phyloP scores from a whole-genome alignment of 2,797 vertebrate species.

The Philypnodon macrostomus region DNA sequence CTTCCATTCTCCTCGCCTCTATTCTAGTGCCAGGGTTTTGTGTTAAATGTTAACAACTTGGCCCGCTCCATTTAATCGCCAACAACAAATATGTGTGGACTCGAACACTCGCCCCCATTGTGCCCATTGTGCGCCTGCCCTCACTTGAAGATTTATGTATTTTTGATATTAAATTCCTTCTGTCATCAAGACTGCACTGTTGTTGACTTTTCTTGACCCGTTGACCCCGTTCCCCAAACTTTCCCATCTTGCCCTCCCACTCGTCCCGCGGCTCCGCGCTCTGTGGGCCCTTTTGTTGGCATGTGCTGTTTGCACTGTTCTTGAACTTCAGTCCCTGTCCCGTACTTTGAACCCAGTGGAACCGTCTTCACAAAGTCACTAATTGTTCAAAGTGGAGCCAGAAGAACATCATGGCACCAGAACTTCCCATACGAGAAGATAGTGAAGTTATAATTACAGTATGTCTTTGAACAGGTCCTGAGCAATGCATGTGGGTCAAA shows the following conservation, averaged over 20 bases:
- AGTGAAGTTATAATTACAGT: not conserved
- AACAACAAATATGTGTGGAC: slow-evolving; percentile 88
- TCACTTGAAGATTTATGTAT: slow-evolving; percentile 95
- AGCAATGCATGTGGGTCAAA: not conserved
- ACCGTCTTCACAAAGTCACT: slow-evolving; percentile 66
- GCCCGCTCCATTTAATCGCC: slow-evolving; percentile 78
- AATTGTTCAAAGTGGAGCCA: slow-evolving; percentile 46
- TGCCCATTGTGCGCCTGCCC: slow-evolving; percentile 86
- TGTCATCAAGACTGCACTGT: slow-evolving; percentile 90
- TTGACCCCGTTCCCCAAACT: slow-evolving; percentile 84
- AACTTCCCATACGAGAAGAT: not conserved
- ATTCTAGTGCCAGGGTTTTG: slow-evolving; percentile 83
- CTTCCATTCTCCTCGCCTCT: slow-evolving; percentile 62
- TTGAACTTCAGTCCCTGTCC: slow-evolving; percentile 96
- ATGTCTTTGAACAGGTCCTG: not conserved
- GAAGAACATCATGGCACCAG: slow-evolving; percentile 3
- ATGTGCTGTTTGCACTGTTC: slow-evolving; percentile 96
- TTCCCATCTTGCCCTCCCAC: slow-evolving; percentile 85
- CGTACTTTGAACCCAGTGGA: slow-evolving; percentile 81
- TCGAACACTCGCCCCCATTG: slow-evolving; percentile 85
- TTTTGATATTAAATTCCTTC: slow-evolving; percentile 99
- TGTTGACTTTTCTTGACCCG: slow-evolving; percentile 99
- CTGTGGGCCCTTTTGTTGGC: slow-evolving; percentile 81
- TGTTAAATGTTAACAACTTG: slow-evolving; percentile 87
- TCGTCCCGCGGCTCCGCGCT: slow-evolving; percentile 69